A percentile compares a stretch with the other conserved stretches of the same genome.
Conservation (phyloP, 2,888 invertebrate genomes). For the Orthosia gothica region DNA sequence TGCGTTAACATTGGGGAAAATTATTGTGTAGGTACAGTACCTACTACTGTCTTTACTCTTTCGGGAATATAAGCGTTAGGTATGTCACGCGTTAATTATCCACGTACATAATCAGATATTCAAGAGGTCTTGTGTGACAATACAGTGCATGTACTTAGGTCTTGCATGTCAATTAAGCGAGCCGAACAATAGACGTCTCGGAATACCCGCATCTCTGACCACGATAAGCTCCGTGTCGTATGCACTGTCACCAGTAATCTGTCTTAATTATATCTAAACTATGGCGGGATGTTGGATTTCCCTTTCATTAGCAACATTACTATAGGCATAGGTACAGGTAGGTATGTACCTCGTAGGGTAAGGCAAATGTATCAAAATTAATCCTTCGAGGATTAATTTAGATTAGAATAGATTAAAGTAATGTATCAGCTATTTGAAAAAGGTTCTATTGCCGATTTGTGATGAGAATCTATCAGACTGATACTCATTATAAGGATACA, state of each 20-base stretch:
- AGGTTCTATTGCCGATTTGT: not conserved
- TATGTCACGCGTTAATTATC: not conserved
- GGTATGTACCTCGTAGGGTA: not conserved
- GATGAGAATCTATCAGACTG: not conserved
- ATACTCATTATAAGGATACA: too few species aligned
- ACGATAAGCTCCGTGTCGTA: slow-evolving; percentile 35
- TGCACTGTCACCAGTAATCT: slow-evolving; percentile 27
- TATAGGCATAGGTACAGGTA: not conserved
- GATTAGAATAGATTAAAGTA: slow-evolving; percentile 14
- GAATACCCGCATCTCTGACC: slow-evolving; percentile 28
- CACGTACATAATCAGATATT: not conserved
- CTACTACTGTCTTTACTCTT: too few species aligned
- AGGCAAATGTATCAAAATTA: not conserved
- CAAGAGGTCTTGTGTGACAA: slow-evolving; percentile 6
- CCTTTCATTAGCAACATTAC: slow-evolving; percentile 16
- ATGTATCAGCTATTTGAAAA: not conserved
- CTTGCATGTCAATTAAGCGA: slow-evolving; percentile 33
- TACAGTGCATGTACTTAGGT: not conserved
- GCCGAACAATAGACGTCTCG: slow-evolving; percentile 32
- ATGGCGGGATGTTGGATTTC: slow-evolving; percentile 12
- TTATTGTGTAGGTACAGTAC: too few species aligned
- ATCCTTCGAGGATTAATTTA: slow-evolving; percentile 16
- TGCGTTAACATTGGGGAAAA: too few species aligned
- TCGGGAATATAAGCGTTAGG: not conserved
- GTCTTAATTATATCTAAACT: slow-evolving; percentile 39